Conservation (phyloP, 2,888 invertebrate genomes). For the Salpingus planirostris region DNA sequence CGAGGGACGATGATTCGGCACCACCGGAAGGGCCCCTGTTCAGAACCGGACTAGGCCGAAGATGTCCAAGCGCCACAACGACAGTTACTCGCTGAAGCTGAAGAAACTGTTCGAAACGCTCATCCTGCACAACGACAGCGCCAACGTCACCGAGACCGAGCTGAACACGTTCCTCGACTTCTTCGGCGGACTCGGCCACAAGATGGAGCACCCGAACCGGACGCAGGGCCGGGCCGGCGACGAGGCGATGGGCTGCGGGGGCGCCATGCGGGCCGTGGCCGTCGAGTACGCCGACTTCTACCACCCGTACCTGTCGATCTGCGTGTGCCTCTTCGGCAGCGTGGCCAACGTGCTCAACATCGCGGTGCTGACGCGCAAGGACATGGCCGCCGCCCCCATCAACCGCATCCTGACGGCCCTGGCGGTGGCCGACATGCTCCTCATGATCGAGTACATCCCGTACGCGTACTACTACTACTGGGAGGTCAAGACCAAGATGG, state of each 20-base stretch:
- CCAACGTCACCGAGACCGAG: constrained; percentile 4
- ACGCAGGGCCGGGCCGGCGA: no score
- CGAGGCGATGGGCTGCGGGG: constrained; percentile 21
- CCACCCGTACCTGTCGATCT: constrained; percentile 75
- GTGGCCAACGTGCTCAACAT: constrained; percentile 82
- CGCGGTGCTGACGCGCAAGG: constrained; percentile 73
- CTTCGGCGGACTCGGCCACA: no score
- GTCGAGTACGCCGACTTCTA: constrained; percentile 54
- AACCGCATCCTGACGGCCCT: constrained; percentile 78
- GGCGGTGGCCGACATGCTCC: constrained; percentile 81
- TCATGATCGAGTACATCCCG: constrained; percentile 81
- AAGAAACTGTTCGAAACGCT: constrained; percentile 2
- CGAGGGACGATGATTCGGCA: no score
- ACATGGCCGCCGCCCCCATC: constrained; percentile 74
- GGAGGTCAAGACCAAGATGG: constrained; percentile 52
- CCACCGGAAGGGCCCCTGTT: no score
- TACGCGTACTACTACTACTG: constrained; percentile 58
- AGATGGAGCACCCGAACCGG: no score
- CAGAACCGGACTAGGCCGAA: no score
- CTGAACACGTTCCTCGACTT: not conserved
- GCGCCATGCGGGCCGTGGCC: constrained; percentile 43
- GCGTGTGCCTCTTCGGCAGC: constrained; percentile 80
- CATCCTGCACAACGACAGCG: constrained; percentile 4
- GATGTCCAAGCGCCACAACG: no score
- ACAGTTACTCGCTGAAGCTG: no score